Base-by-base conservation (phyloP, 1,140 invertebrate species). In the Drosophila persimilis region DNA sequence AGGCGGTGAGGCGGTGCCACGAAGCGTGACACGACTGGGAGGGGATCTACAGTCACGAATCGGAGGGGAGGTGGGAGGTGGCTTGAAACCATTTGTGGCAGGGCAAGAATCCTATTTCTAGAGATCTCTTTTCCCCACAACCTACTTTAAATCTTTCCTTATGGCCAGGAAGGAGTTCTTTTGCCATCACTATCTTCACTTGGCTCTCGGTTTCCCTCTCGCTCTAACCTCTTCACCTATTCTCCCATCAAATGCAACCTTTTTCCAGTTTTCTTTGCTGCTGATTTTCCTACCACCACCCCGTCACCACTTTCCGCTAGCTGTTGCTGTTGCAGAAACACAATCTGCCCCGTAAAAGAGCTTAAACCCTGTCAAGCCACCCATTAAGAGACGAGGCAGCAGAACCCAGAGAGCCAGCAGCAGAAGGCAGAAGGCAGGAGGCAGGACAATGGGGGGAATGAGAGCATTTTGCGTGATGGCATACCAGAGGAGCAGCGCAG, bases 291-390 rank as follows among this genome's bases (percentile, higher is more conserved):
- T 15, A 9, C 17, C 11, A 5, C 46, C 20, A 20, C 20, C 24
- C 24, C 24, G 9, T 13, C 56, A 43, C 47, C 46, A 31, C 46
- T 54, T 39, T 71, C 39, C 59, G 57, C 45, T 54, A 56, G 55
- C 57, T 67, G 48, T 77, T 77, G 46, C 56, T 79, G 64, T 75
- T 72, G 72, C 59, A 79, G 84, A 84, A 84, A 88, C 80, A 89
- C 84, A 88, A 88, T 88, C 84, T 88, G 84, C 79, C 65, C 83
- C 79, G 79, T 88, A 80, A 88, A 88, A 84, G 83, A 88, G 84
- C 84, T 88, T 88, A 88, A 88, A 89, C 84, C 86, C 86, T 81
- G 86, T 85, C 86, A 89, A 77, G 86, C 86, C 86, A 90, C 80
- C 86, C 86, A 89, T 89, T 89, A 89, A 80, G 77, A 89, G 86